Conservation (phyloP, 1,140 invertebrate species). For the Stegodyphus mimosarum region DNA sequence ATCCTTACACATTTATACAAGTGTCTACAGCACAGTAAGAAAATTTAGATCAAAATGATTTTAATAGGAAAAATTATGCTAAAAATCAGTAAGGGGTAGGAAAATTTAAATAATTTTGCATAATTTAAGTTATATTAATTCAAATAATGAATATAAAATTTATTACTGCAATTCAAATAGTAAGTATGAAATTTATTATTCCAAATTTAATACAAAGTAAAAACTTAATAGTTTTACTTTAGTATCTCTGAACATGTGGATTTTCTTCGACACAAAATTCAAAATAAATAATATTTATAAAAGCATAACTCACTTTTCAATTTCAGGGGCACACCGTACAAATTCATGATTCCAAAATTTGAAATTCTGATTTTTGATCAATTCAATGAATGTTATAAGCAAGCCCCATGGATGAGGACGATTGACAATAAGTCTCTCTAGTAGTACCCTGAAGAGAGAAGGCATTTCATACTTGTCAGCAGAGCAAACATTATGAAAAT, state of each 20-base stretch:
- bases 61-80: no score
- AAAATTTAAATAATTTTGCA: no score
- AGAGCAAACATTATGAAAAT: no score
- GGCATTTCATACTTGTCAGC: no score
- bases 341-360: conserved; percentile 99
- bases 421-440: conserved; percentile 97
- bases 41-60: no score
- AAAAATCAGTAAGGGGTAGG: no score
- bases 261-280: neutral
- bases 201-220: conserved; percentile 1
- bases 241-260: neutral
- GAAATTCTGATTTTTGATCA: conserved; percentile 98
- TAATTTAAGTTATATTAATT: no score
- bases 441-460: conserved; percentile 79
- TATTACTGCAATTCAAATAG: no score
- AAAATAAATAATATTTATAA: neutral
- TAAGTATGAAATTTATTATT: neutral
- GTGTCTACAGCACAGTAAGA: no score
- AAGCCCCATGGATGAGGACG: conserved; percentile 99
- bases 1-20: no score
- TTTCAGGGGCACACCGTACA: conserved; percentile 98
- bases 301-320: conserved; percentile 85
- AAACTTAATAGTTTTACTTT: neutral
- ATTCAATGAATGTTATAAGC: conserved; percentile 97
- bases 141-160: no score